Percentiles rank a stretch among this genome's conserved stretches.
Evolutionary conservation across 23 tunicate species (phyloP).

Genomic region (Oikopleura albicans): DNA sequence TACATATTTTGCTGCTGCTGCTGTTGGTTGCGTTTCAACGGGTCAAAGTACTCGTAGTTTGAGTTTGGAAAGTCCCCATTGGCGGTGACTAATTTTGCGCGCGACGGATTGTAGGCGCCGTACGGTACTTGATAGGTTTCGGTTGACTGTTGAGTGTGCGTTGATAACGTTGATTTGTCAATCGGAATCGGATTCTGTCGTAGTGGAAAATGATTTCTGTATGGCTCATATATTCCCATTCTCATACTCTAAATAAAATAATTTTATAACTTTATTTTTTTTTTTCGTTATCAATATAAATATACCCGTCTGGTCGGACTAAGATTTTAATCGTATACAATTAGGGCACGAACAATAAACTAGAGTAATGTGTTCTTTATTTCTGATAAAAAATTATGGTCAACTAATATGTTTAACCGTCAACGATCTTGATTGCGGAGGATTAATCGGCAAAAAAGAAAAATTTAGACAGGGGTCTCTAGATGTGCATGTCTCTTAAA

Average conservation of each 20-base stretch:
- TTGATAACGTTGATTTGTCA: background rate
- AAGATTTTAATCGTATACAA: too few relatives aligned
- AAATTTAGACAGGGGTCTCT: too few relatives aligned
- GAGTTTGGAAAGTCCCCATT: background rate
- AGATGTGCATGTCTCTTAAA: too few relatives aligned
- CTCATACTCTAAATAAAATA: background rate
- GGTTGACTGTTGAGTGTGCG: background rate
- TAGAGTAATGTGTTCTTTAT: too few relatives aligned
- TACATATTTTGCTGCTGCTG: background rate
- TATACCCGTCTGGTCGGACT: too few relatives aligned
- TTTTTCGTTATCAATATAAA: too few relatives aligned
- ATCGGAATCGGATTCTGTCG: slow-evolving; percentile 6
- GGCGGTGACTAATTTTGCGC: background rate
- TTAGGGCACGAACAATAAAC: too few relatives aligned
- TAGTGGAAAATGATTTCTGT: background rate
- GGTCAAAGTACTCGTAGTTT: background rate
- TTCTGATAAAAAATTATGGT: too few relatives aligned
- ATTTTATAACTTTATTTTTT: too few relatives aligned
- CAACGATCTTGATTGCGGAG: too few relatives aligned
- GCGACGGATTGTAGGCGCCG: background rate
- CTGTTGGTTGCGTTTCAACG: background rate
- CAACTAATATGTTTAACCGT: too few relatives aligned
- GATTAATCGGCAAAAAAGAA: too few relatives aligned
- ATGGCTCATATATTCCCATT: background rate
- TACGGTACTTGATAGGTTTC: background rate